A percentile compares a stretch with the other conserved stretches of the same genome.
These are phyloP conservation scores for Brachionus plicatilis DNA, from an alignment of 1,140 invertebrate genomes.

Conservation along the genomic window DNA sequence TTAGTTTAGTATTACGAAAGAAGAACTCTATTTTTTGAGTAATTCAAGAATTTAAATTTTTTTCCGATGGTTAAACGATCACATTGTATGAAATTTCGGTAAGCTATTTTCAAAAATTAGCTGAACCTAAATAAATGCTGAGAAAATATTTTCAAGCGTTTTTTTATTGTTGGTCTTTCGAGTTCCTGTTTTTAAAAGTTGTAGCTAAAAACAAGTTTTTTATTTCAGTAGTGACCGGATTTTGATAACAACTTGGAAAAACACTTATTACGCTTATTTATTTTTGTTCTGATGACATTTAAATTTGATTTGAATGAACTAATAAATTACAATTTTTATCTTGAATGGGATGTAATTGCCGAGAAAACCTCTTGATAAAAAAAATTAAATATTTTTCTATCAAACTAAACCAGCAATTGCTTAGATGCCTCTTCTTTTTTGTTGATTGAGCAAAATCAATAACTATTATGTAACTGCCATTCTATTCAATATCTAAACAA, in stretches of 20 bases:
- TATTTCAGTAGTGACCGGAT: background rate
- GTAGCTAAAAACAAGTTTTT: background rate
- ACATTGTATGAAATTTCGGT: conserved; percentile 23
- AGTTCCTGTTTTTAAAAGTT: background rate
- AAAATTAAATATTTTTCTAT: conserved; percentile 2
- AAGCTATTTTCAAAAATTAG: background rate
- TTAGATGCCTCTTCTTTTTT: conserved; percentile 3
- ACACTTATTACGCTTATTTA: background rate
- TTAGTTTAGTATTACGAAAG: background rate
- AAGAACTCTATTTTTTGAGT: background rate
- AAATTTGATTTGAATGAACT: conserved; percentile 28
- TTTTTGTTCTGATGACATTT: background rate
- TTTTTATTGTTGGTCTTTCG: background rate
- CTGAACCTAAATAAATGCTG: background rate
- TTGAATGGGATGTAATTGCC: conserved; percentile 19
- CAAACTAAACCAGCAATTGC: background rate
- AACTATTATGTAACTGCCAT: conserved; percentile 3
- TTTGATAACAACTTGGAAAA: conserved; percentile 3
- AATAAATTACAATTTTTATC: background rate
- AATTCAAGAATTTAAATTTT: conserved; percentile 22
- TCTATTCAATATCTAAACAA: background rate
- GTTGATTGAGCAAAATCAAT: conserved; percentile 5
- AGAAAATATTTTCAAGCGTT: background rate
- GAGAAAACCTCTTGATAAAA: conserved; percentile 25
- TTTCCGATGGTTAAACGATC: background rate